Conservation (phyloP, 2,888 invertebrate genomes). For the Stenurella melanura region DNA sequence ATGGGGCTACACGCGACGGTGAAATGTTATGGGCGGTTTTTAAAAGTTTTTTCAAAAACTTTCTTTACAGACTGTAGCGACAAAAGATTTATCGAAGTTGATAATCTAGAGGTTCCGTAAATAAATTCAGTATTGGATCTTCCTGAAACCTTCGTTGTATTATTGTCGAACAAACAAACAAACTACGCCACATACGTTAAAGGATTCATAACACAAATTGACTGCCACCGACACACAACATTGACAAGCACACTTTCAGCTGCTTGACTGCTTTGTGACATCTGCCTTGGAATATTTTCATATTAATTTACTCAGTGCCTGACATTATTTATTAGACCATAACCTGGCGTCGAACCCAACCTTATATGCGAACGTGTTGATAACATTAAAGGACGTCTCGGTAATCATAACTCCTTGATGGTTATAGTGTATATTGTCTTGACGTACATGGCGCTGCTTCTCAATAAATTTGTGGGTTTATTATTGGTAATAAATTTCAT, state of each 20-base stretch:
- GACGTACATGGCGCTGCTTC: conserved; percentile 1
- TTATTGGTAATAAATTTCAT: conserved; percentile 3
- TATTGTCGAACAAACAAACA: conserved; percentile 17
- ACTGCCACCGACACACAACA: conserved; percentile 29
- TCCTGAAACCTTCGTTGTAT: not conserved
- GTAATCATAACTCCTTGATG: conserved; percentile 3
- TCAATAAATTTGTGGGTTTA: conserved; percentile 20
- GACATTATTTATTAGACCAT: conserved; percentile 6
- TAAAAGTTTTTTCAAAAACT: no score
- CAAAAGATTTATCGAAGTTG: no score
- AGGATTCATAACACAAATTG: conserved; percentile 31
- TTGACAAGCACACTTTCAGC: conserved; percentile 28
- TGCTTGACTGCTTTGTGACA: conserved; percentile 33
- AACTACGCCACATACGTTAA: conserved; percentile 9
- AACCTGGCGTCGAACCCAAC: not conserved
- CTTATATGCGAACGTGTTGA: not conserved
- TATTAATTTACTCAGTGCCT: conserved; percentile 4
- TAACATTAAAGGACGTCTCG: conserved; percentile 4
- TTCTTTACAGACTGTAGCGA: no score
- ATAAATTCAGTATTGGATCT: no score
- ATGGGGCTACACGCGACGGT: no score
- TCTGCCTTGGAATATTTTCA: conserved; percentile 24
- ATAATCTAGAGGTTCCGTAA: no score
- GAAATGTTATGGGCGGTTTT: no score
- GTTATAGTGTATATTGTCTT: not conserved